A percentile compares a stretch with the other conserved stretches of the same genome.
phyloP scores from a whole-genome alignment of 1,140 invertebrate genomes.

The Drosophila pruinosa region DNA sequence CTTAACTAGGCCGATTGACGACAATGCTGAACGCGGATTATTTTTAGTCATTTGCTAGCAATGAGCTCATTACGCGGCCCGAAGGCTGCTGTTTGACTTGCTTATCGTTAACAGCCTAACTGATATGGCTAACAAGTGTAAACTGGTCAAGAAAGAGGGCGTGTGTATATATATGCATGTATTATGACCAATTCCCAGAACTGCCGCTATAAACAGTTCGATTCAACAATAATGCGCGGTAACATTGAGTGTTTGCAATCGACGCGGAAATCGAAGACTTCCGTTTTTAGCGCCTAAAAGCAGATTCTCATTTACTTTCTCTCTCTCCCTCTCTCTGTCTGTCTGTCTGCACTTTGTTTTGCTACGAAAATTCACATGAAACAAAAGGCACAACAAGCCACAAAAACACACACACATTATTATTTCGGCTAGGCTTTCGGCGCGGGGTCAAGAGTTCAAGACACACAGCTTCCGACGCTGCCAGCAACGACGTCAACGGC shows the following conservation, averaged over 20 bases:
- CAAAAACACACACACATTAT: slow-evolving; percentile 35
- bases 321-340: background rate
- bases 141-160: slow-evolving; percentile 45
- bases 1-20: slow-evolving; percentile 56
- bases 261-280: slow-evolving; percentile 19
- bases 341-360: slow-evolving; percentile 58
- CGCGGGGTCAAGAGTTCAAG: slow-evolving; percentile 75
- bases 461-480: slow-evolving; percentile 73
- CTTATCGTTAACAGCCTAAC: background rate
- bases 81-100: background rate
- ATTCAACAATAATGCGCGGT: background rate
- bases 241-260: background rate
- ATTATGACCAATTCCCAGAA: slow-evolving; percentile 21
- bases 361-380: slow-evolving; percentile 64
- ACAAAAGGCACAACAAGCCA: slow-evolving; percentile 31
- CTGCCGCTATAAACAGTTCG: background rate
- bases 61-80: slow-evolving; percentile 62
- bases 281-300: slow-evolving; percentile 32
- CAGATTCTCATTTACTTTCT: background rate
- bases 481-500: slow-evolving; percentile 18
- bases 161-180: slow-evolving; percentile 15
- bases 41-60: slow-evolving; percentile 60
- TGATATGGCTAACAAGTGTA: background rate
- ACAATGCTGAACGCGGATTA: slow-evolving; percentile 54
- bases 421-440: slow-evolving; percentile 41